Evolutionary conservation across 2,113 vertebrate species (phyloP), one percentile per base, ranked within the genome.

Genomic region (Melierax canorus): DNA sequence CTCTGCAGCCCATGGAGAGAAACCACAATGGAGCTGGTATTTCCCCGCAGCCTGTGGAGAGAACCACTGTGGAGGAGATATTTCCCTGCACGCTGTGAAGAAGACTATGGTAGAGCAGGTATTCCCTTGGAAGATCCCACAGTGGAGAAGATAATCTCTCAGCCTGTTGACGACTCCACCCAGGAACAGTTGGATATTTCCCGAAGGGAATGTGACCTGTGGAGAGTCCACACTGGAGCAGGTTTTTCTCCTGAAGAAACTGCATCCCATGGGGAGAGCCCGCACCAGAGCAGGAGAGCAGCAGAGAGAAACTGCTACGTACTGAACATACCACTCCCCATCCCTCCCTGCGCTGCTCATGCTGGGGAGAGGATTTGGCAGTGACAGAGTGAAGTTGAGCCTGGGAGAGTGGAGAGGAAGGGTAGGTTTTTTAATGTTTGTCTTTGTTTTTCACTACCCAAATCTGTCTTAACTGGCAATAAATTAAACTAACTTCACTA

Each of bases 191-290:
- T 82, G 29, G 9, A 14, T 66, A 46, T 74, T 82, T 89, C 46
- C 39, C 5, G 2, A 46, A 71, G 9, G 30, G 50, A 50, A 51
- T 24, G 12, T 27, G 4, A 26, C 2, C 16, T 0, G 0, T 46
- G 7, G 24, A 45, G 11, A 41, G 4, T 8, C 14, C 4, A 41
- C 2, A n/a, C 7, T 20, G 24, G 30, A 69, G 17, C 11, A 60
- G 12, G 27, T 50, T 45, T 81, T 88, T 64, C 64, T 81, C 7
- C 32, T 60, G 15, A 69, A 23, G 43, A 73, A 81, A 9, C 2
- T 55, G 4, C 6, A 58, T 17, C 7, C 11, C 2, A 0, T 23
- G 15, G 13, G 17, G 55, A 60, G 3, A 51, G 0, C 12, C 36
- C 4, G 0, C 9, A 27, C 21, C 13, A 50, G 21, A 60, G 5